Base-by-base conservation (phyloP, 1,140 invertebrate species). In the Mamestra configurata region DNA sequence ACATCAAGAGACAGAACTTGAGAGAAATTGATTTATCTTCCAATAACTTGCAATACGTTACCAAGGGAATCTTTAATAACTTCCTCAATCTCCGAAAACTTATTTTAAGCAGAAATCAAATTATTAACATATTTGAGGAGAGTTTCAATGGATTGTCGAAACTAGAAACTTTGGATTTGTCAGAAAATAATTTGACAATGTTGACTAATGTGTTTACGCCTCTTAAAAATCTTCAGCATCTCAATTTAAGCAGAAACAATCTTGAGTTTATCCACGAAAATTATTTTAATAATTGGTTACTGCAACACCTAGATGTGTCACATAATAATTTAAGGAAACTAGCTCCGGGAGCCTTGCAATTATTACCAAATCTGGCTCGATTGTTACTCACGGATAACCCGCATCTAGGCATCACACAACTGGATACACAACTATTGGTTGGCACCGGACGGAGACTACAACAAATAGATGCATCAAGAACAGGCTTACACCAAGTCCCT, bases 291-390 rank as follows among this genome's bases (percentile, higher is more conserved):
- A 94, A 94, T 79, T 94, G 92, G 91, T 94, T 96, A 79, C 92
- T 98, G 27, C 96, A 98, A 85, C 97, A 98, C 85, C 94, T 99
- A 57, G 98, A 98, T 83, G 95, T 98, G 6, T 98, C 98, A 13
- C 95, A 97, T 78, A 98, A 99, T 93, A 95, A 96, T 43, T 95
- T 98, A 49, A 95, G 95, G 15, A 96, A 96, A 70, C 96, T 98
- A 8, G 96, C 97, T 8, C 96, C 97, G 11, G 97, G 97, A 24
- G 96, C 97, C 35, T 95, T 98, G 82, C 96, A 97, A 90, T 96
- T 97, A 35, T 95, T 98, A 68, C 96, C 96, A 1, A 97, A 97
- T 84, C 93, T 98, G 59, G 97, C 97, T n/a, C 96, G 97, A 71
- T 94, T 99, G 37, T 95, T 97, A 78, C 95, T 98, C 37, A 96